These are phyloP conservation scores for Sebastes steindachneri DNA, from an alignment of 2,797 vertebrate genomes.

Conservation along the genomic window DNA sequence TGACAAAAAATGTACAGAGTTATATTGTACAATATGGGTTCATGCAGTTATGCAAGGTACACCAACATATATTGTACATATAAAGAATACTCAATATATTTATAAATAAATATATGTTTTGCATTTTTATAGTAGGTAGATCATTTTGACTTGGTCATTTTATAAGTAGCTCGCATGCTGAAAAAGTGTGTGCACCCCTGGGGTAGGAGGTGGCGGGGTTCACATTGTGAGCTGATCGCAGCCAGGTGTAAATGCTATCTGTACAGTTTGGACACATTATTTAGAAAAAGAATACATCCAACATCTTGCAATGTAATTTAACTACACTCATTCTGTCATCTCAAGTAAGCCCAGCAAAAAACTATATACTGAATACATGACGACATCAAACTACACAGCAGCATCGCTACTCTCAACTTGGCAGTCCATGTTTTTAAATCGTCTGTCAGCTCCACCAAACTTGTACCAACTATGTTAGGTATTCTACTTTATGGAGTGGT, in stretches of 20 bases:
- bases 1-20: no score
- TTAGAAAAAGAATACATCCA: neutral
- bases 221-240: neutral
- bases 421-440: neutral
- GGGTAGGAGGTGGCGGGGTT: neutral
- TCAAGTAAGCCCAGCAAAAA: neutral
- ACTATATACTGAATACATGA: neutral
- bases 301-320: neutral
- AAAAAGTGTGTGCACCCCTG: no score
- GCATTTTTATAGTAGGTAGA: no score
- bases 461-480: no score
- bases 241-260: neutral
- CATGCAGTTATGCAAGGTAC: no score
- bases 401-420: neutral
- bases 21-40: no score
- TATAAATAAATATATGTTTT: no score
- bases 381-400: neutral
- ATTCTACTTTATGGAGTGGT: no score
- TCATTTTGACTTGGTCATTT: no score
- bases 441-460: neutral
- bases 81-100: no score
- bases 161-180: no score
- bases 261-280: neutral
- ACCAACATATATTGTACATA: no score
- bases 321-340: neutral